Evolutionary conservation across 2,888 invertebrate genomes (phyloP).

Genomic region (Eugnorisma glareosa): DNA sequence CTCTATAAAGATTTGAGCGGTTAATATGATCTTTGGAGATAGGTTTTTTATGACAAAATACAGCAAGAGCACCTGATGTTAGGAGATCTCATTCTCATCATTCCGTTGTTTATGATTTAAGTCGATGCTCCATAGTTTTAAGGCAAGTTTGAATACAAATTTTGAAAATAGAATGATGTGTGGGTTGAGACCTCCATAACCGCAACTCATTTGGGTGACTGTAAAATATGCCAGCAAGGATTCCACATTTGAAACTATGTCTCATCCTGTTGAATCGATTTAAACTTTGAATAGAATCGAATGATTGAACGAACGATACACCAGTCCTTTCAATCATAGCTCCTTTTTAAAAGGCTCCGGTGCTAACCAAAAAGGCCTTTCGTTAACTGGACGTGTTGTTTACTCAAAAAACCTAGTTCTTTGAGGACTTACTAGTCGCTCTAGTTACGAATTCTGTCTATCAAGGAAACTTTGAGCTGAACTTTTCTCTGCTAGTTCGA

Average conservation of each 20-base stretch:
- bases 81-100: conserved; percentile 1
- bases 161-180: not conserved
- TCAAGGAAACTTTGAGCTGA: conserved; percentile 67
- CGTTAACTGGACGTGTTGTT: conserved; percentile 34
- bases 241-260: conserved; percentile 7
- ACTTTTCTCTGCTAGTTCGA: conserved; percentile 57
- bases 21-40: conserved; percentile 63
- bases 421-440: conserved; percentile 28
- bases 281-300: conserved; percentile 36
- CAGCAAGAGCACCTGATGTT: conserved; percentile 27
- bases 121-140: conserved; percentile 8
- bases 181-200: too few species aligned
- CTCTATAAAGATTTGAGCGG: conserved; percentile 59
- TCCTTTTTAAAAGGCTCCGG: conserved; percentile 36
- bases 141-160: not conserved
- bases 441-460: conserved; percentile 64
- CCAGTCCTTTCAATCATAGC: conserved; percentile 39
- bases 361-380: conserved; percentile 32
- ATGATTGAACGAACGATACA: conserved; percentile 50
- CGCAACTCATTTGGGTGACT: not conserved
- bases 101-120: not conserved
- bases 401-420: conserved; percentile 31
- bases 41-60: conserved; percentile 39
- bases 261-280: conserved; percentile 35
- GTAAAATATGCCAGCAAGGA: not conserved